Conservation (phyloP, 2,113 vertebrate species). For the Macrotis lagotis region DNA sequence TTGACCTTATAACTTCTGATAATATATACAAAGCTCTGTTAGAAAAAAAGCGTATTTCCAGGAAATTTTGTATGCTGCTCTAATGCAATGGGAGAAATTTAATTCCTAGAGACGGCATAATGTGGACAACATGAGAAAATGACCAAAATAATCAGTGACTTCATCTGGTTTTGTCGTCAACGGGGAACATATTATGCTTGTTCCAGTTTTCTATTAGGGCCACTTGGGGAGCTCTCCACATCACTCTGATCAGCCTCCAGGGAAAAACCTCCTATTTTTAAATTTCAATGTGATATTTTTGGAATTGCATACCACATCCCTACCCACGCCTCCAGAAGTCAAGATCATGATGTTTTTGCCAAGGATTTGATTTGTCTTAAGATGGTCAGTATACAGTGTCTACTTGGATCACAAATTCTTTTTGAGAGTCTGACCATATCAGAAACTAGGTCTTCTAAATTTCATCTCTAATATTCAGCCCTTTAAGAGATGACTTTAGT, state of each 20-base stretch:
- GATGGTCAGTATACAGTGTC: slow-evolving; percentile 22
- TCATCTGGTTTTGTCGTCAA: slow-evolving; percentile 66
- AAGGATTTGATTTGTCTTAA: slow-evolving; percentile 34
- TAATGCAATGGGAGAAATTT: slow-evolving; percentile 58
- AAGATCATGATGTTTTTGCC: slow-evolving; percentile 51
- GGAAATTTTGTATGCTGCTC: slow-evolving; percentile 39
- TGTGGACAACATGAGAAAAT: slow-evolving; percentile 62
- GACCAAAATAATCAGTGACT: slow-evolving; percentile 66
- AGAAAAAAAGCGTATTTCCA: slow-evolving; percentile 34
- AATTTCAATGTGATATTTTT: slow-evolving; percentile 70
- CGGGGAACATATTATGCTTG: slow-evolving; percentile 63
- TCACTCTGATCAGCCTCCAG: slow-evolving; percentile 44
- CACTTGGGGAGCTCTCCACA: slow-evolving; percentile 70
- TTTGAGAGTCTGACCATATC: background rate
- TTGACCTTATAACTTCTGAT: background rate
- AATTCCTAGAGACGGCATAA: slow-evolving; percentile 39
- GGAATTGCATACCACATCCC: slow-evolving; percentile 67
- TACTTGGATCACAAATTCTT: background rate
- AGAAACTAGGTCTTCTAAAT: background rate
- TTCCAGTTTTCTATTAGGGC: slow-evolving; percentile 71
- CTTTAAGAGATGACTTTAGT: background rate
- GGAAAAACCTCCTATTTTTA: slow-evolving; percentile 80
- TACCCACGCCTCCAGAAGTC: slow-evolving; percentile 56
- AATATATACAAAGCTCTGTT: slow-evolving; percentile 20
- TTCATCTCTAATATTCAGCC: background rate